Conservation (phyloP, 1,140 invertebrate species). For the Drosophila truncata region DNA sequence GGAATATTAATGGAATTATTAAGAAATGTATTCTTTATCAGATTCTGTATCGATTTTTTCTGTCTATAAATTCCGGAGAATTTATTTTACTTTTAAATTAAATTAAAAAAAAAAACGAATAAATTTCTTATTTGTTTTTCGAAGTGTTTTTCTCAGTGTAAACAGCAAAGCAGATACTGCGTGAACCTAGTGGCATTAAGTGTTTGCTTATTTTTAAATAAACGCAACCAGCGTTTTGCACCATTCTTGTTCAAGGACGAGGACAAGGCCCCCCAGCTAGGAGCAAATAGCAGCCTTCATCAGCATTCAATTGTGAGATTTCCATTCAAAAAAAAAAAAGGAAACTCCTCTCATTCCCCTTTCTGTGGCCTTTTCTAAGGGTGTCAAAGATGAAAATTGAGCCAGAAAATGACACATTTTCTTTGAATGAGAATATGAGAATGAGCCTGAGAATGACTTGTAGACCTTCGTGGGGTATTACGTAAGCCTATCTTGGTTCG, state of each 20-base stretch:
- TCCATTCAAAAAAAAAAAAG: slow-evolving; percentile 14
- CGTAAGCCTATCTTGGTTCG: slow-evolving; percentile 32
- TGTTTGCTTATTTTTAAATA: slow-evolving; percentile 81
- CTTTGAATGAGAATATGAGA: neutral
- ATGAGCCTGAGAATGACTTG: neutral
- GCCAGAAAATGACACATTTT: slow-evolving; percentile 24
- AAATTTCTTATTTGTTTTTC: too few relatives aligned
- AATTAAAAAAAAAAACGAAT: neutral
- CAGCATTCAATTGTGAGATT: slow-evolving; percentile 71
- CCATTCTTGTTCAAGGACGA: slow-evolving; percentile 19
- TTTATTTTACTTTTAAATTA: neutral
- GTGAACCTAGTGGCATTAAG: slow-evolving; percentile 60
- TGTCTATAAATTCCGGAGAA: neutral
- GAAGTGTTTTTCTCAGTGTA: neutral
- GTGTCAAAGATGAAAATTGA: slow-evolving; percentile 32
- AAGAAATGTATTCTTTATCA: too few relatives aligned
- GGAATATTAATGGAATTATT: too few relatives aligned
- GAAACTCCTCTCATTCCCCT: neutral
- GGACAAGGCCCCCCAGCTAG: slow-evolving; percentile 25
- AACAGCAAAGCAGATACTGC: slow-evolving; percentile 1
- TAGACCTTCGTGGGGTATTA: slow-evolving; percentile 13
- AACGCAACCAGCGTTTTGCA: slow-evolving; percentile 29
- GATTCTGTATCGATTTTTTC: too few relatives aligned
- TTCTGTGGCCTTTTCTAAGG: neutral
- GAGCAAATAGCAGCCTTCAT: slow-evolving; percentile 49